A percentile compares a stretch with the other conserved stretches of the same genome.
Evolutionary conservation across 2,797 vertebrate species (phyloP).

Genomic region (Cyclura pinguis): DNA sequence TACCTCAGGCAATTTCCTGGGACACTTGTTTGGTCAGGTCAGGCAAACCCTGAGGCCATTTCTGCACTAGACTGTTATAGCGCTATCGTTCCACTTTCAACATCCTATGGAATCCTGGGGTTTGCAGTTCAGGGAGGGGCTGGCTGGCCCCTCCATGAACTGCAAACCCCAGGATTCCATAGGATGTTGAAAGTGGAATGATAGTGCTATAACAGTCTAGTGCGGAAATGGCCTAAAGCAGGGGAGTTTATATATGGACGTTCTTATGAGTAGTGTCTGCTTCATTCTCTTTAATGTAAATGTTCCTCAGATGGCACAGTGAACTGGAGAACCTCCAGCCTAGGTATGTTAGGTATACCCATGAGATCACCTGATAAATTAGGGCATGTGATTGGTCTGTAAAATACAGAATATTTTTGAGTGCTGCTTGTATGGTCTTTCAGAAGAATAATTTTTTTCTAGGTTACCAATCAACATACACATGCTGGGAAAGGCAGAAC

Average conservation of each 20-base stretch:
- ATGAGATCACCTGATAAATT: neutral
- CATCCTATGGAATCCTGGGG: too few relatives aligned
- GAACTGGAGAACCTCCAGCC: neutral
- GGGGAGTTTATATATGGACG: neutral
- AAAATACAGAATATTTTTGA: constrained; percentile 21
- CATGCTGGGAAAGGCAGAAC: constrained; percentile 14
- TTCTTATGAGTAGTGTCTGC: neutral
- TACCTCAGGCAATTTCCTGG: neutral
- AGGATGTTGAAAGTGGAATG: too few relatives aligned
- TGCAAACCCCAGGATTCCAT: too few relatives aligned
- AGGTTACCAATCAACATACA: constrained; percentile 41
- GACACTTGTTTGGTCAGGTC: neutral
- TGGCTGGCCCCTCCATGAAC: too few relatives aligned
- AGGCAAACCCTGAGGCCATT: neutral
- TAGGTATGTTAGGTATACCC: neutral
- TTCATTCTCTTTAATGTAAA: neutral
- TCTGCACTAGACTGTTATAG: too few relatives aligned
- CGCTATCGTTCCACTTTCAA: too few relatives aligned
- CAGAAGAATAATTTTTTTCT: constrained; percentile 37
- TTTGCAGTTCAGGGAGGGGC: too few relatives aligned
- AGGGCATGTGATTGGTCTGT: neutral
- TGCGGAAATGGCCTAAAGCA: too few relatives aligned
- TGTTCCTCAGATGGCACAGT: neutral
- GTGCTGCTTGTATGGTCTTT: neutral
- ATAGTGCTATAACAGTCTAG: too few relatives aligned